Base-by-base conservation (phyloP, 92 coral and sea anemone species). In the Pocillopora meandrina region DNA sequence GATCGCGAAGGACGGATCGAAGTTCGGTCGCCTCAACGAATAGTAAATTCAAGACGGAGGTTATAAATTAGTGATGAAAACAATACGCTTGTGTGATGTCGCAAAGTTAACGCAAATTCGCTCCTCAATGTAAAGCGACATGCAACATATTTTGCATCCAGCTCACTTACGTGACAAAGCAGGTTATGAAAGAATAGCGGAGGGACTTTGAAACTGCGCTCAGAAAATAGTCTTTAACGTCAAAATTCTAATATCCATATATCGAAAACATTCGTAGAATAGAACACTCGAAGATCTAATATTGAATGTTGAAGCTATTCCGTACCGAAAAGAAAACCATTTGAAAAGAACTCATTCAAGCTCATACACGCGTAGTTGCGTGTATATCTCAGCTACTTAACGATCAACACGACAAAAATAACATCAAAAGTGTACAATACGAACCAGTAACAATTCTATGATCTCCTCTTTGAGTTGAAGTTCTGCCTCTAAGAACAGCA, bases 391-490 rank as follows among this genome's bases (percentile, higher is more conserved):
- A 61, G 78, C 70, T 81, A 71, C 70, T 60, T 58, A 36, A 59
- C 69, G 61, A 75, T 62, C 26, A 83, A 83, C 72, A 83, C 59
- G 86, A 82, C 18, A 82, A 47, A 60, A 82, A 73, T 72, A n/a
- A 19, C 36, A 71, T 70, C 77, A 70, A 68, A 71, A 81, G 60
- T 81, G 77, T 70, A 81, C 77, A 81, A 34, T 76, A 89, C 96
- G 65, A 67, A 97, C 99, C 99, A 94, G 87, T 17, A 97, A 90
- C 75, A 97, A 76, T 36, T 95, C 96, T 56, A 97, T 89, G 35
- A 97, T 84, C 65, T 95, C 99, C 86, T 97, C 99, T 73, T 97
- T 97, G 71, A 95, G 92, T 73, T 95, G 98, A 74, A 97, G 79
- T 83, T 97, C 99, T 31, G 97, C 94, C 77, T 97, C 99, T 72